A percentile compares a stretch with the other conserved stretches of the same genome.
These are phyloP conservation scores for Paramormyrops hopkinsi DNA, from an alignment of 2,797 vertebrate species.

Conservation along the genomic window DNA sequence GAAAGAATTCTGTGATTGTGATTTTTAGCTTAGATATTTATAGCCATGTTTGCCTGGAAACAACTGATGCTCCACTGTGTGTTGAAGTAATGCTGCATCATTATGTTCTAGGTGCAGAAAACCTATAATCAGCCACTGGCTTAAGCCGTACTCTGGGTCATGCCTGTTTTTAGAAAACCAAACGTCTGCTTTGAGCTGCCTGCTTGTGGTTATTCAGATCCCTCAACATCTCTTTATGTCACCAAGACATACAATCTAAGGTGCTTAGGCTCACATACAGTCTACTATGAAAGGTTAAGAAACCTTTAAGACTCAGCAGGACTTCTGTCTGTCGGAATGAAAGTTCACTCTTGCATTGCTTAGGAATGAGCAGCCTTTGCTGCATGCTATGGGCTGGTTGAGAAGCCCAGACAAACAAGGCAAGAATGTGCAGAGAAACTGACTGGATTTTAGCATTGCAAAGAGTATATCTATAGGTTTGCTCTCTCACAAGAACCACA, in stretches of 20 bases:
- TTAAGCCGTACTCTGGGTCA: background rate
- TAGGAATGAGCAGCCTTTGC: background rate
- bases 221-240: background rate
- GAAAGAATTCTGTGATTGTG: background rate
- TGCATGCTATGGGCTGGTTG: background rate
- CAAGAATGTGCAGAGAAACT: background rate
- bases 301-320: background rate
- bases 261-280: background rate
- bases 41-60: background rate
- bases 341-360: background rate
- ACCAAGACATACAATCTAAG: background rate
- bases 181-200: background rate
- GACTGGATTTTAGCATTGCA: background rate
- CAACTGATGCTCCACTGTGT: background rate
- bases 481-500: background rate
- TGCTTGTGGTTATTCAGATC: background rate
- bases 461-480: background rate
- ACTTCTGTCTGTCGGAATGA: background rate
- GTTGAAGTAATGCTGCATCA: background rate
- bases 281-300: background rate
- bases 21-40: background rate
- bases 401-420: background rate
- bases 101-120: conserved; percentile 8
- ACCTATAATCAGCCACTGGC: background rate
- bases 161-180: conserved; percentile 11